Conservation (phyloP, 2,888 invertebrate genomes). For the Hemithea aestivaria region DNA sequence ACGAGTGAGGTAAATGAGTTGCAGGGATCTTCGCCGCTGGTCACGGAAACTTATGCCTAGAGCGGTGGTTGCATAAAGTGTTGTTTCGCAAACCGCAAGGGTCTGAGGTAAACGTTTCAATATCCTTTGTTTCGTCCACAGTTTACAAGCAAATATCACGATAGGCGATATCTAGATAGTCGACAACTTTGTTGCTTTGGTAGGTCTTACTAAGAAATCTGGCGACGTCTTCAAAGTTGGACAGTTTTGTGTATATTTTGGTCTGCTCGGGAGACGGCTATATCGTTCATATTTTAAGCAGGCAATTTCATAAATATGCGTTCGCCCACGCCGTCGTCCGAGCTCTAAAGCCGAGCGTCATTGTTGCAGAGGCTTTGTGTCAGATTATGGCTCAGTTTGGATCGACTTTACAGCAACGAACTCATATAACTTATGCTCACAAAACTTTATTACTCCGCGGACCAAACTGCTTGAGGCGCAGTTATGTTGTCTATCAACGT, state of each 20-base stretch:
- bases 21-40: conserved; percentile 40
- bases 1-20: conserved; percentile 26
- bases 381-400: conserved; percentile 36
- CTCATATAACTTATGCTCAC: conserved; percentile 23
- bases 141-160: conserved; percentile 37
- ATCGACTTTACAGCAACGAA: conserved; percentile 22
- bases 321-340: conserved; percentile 47
- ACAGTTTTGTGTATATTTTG: background rate
- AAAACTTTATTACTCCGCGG: conserved; percentile 16
- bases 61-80: conserved; percentile 55
- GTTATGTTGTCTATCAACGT: conserved; percentile 20
- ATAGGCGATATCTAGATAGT: conserved; percentile 27
- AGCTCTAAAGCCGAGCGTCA: conserved; percentile 37
- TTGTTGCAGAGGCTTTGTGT: conserved; percentile 51
- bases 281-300: conserved; percentile 31
- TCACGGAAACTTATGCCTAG: conserved; percentile 40
- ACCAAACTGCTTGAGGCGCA: conserved; percentile 12
- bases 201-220: background rate
- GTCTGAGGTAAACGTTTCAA: conserved; percentile 54
- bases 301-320: conserved; percentile 43
- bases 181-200: conserved; percentile 17
- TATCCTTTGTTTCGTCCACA: conserved; percentile 55
- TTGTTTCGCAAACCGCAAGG: conserved; percentile 58
- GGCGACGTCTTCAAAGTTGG: background rate
- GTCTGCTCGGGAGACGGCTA: conserved; percentile 1